Base-by-base conservation (phyloP, 1,140 invertebrate genomes). In the Oncopeltus fasciatus region DNA sequence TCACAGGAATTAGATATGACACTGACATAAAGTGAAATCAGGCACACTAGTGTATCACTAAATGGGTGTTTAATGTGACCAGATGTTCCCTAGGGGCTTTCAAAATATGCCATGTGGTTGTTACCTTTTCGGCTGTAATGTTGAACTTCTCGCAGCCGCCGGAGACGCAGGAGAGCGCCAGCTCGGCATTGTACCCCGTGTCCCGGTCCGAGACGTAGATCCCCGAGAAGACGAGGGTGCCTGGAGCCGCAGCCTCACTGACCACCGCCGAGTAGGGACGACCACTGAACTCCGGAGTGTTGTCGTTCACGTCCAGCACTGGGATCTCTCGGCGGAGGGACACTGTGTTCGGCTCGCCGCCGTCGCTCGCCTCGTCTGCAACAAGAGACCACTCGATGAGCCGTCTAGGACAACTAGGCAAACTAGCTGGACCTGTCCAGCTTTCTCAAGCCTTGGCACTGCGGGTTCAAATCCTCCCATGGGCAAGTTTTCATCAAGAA, bases 151-250 rank as follows among this genome's bases (percentile, higher is more conserved):
- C 73, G 66, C 85, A 88, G n/a, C 81, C 81, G 64, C 85, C 83
- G 44, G 78, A 72, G 0, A 83, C 75, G 70, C 88, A 90, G 16
- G 71, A 75, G 2, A 89, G 77, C 49, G 74, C 74, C 12, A 93
- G 74, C 60, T 85, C 83, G 0, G 85, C 82, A 73, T 92, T 92
- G 1, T 80, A 72, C 0, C 85, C 88, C 59, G 81, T 81, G 68
- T 93, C 90, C 21, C 76, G 77, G 74, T 95, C 92, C 0, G 81
- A 80, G 4, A 93, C 85, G 11, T 77, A 78, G 14, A 95, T 84
- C 58, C 78, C 77, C 1, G 79, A 79, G 33, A 75, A 74, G 29
- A 78, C 68, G 8, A 83, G 78, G 0, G 78, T 79, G 1, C 84
- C 86, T 12, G 86, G 78, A 26, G 79, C 72, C 0, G 81, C 76